Percentiles rank a stretch among this genome's conserved stretches.
These are phyloP conservation scores for Engystomops pustulosus DNA, from an alignment of 2,113 vertebrate genomes.

Conservation along the genomic window DNA sequence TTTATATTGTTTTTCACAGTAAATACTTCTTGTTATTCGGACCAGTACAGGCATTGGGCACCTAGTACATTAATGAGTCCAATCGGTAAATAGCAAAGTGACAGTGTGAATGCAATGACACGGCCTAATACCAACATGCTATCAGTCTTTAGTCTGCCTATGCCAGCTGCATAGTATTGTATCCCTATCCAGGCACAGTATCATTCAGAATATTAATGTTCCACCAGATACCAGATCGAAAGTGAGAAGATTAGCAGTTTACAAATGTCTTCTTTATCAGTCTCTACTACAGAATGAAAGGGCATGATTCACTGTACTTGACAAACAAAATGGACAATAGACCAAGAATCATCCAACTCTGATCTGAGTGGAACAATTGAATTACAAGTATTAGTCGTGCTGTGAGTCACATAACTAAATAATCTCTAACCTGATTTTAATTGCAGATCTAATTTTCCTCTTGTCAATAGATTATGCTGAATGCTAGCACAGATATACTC, in stretches of 20 bases:
- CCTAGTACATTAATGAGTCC: too few relatives aligned
- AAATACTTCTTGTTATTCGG: too few relatives aligned
- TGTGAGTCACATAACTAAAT: constrained; percentile 8
- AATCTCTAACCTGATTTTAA: constrained; percentile 15
- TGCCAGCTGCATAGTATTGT: neutral
- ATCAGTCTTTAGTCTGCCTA: neutral
- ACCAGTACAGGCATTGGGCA: too few relatives aligned
- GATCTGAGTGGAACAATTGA: constrained; percentile 34
- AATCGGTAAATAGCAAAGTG: too few relatives aligned
- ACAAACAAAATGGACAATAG: constrained; percentile 12
- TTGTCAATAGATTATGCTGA: constrained; percentile 1
- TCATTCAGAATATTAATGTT: neutral
- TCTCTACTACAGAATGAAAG: neutral
- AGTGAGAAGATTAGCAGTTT: neutral
- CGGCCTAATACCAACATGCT: neutral
- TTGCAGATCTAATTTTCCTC: neutral
- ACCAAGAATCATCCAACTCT: neutral
- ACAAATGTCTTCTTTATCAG: constrained; percentile 12
- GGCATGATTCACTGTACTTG: neutral
- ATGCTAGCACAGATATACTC: neutral
- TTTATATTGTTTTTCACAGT: too few relatives aligned
- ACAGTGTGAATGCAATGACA: neutral
- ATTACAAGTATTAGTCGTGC: constrained; percentile 6
- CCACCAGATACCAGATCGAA: neutral
- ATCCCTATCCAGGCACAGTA: neutral